These are phyloP conservation scores for Escarpia spicata DNA, from an alignment of 2,888 invertebrate genomes.

Conservation along the genomic window DNA sequence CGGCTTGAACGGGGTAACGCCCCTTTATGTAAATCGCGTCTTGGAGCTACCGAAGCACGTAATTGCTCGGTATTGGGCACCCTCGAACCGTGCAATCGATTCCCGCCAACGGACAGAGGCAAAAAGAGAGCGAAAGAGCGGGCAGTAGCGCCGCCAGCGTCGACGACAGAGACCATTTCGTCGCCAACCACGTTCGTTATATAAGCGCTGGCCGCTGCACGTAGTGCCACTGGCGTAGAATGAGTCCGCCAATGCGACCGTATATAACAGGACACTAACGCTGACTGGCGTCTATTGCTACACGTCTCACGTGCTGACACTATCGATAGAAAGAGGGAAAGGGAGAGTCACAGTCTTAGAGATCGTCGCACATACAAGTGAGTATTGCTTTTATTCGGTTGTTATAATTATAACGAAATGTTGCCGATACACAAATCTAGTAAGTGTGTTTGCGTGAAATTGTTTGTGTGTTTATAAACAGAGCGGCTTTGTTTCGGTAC, in stretches of 20 bases:
- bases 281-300: neutral
- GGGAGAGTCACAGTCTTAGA: neutral
- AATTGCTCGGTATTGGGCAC: neutral
- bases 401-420: neutral
- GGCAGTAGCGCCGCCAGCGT: neutral
- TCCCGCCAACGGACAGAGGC: neutral
- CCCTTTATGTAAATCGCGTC: constrained; percentile 1
- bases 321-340: too few relatives aligned
- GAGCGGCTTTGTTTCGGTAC: neutral
- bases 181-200: neutral
- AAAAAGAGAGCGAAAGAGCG: neutral
- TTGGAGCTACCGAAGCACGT: neutral
- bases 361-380: neutral
- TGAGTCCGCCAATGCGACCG: constrained; percentile 6
- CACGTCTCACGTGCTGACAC: neutral
- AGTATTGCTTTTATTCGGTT: neutral
- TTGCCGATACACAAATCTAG: neutral
- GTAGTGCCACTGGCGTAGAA: neutral
- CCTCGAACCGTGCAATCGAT: constrained; percentile 5
- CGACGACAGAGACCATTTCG: neutral
- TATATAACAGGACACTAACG: constrained; percentile 6
- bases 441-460: neutral
- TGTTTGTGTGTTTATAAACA: neutral
- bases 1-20: neutral
- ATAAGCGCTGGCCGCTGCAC: constrained; percentile 9